phyloP scores from a whole-genome alignment of 2,113 vertebrate genomes.

The Illadopsis cleaveri region DNA sequence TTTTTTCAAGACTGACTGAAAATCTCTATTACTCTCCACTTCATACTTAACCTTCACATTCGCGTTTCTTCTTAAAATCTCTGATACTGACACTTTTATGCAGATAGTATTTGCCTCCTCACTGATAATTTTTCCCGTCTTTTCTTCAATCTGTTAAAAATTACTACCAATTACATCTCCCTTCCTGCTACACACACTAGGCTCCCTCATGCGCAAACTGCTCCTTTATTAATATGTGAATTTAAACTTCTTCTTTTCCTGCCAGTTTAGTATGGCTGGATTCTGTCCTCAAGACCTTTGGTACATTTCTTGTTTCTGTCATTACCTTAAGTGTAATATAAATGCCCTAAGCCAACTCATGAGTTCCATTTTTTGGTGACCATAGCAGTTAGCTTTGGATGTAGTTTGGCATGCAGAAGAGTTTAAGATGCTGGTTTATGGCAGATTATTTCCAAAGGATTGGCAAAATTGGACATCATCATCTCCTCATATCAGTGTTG shows the following conservation, averaged over 20 bases:
- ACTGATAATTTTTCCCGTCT: background rate
- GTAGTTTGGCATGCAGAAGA: background rate
- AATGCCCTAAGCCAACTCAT: background rate
- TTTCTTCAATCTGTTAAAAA: background rate
- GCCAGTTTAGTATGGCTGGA: background rate
- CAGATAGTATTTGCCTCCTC: background rate
- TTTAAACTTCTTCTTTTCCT: background rate
- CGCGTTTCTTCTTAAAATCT: background rate
- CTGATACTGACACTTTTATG: background rate
- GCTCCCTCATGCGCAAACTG: background rate
- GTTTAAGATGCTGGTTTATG: background rate
- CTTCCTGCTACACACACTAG: background rate
- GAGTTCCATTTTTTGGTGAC: background rate
- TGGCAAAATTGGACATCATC: rapidly evolving
- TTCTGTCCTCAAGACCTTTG: background rate
- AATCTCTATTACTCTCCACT: background rate
- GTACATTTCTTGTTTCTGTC: background rate
- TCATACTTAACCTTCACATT: background rate
- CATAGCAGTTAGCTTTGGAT: background rate
- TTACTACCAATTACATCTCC: background rate
- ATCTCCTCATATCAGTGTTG: rapidly evolving
- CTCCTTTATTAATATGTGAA: background rate
- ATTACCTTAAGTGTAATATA: background rate
- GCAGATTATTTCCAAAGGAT: background rate
- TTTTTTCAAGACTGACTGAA: background rate